These are phyloP conservation scores for Motacilla tschutschensis DNA, from an alignment of 2,113 vertebrate genomes.

Conservation along the genomic window DNA sequence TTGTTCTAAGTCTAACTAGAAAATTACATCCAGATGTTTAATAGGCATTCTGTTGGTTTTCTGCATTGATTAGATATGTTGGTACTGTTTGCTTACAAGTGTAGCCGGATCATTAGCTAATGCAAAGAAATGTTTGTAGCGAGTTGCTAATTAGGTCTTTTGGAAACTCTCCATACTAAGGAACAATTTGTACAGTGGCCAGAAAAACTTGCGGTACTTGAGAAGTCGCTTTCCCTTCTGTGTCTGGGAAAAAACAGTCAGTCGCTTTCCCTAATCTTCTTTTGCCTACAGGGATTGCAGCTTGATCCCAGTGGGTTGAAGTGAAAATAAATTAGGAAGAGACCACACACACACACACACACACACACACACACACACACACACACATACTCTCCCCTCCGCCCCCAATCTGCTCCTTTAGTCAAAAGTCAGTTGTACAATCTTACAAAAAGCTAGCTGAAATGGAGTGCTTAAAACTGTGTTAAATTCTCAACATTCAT, in stretches of 20 bases:
- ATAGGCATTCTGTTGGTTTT: slow-evolving; percentile 82
- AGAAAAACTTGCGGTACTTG: slow-evolving; percentile 75
- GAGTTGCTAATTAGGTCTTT: slow-evolving; percentile 83
- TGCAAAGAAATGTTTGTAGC: slow-evolving; percentile 83
- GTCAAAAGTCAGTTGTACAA: slow-evolving; percentile 8
- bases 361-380: background rate
- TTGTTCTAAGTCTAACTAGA: slow-evolving; percentile 81
- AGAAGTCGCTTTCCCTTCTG: slow-evolving; percentile 73
- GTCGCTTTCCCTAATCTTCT: slow-evolving; percentile 69
- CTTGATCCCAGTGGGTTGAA: slow-evolving; percentile 69
- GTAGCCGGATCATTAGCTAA: slow-evolving; percentile 84
- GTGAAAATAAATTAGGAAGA: slow-evolving; percentile 78
- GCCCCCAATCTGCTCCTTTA: background rate
- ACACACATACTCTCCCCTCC: background rate
- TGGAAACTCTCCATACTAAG: slow-evolving; percentile 79
- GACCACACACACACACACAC: slow-evolving; percentile 70
- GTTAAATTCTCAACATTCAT: slow-evolving; percentile 68
- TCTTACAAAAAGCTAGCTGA: slow-evolving; percentile 8
- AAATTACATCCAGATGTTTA: slow-evolving; percentile 89
- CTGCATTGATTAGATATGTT: slow-evolving; percentile 85
- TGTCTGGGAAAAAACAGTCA: slow-evolving; percentile 64
- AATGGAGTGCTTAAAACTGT: slow-evolving; percentile 40
- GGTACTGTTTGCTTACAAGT: slow-evolving; percentile 87
- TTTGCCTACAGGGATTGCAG: slow-evolving; percentile 74
- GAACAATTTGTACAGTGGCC: slow-evolving; percentile 80